Conservation (phyloP, 2,113 vertebrate species). For the Pica pica region DNA sequence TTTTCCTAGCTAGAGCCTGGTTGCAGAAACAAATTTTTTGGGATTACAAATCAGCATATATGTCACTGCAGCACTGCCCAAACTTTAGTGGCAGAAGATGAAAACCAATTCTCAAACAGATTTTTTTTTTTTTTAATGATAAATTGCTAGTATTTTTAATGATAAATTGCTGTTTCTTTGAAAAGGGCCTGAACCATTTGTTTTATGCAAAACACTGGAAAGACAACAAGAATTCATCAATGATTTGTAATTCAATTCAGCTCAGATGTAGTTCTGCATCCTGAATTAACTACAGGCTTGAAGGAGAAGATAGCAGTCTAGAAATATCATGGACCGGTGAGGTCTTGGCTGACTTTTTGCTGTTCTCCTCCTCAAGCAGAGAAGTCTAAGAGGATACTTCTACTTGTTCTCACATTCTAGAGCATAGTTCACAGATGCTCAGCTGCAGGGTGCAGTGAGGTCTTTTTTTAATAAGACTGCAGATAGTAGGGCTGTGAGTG, state of each 20-base stretch:
- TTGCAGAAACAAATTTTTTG: not conserved
- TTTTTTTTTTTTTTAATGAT: not conserved
- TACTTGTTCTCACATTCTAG: not conserved
- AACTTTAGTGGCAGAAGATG: not conserved
- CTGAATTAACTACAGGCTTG: not conserved
- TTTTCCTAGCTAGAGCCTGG: not conserved
- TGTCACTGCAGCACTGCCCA: not conserved
- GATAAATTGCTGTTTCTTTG: not conserved
- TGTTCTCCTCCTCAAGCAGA: not conserved
- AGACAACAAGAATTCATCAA: not conserved
- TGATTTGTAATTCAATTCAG: not conserved
- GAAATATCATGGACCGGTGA: not conserved
- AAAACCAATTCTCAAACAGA: not conserved
- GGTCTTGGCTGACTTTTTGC: not conserved
- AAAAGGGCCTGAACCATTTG: not conserved
- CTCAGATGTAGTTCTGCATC: not conserved
- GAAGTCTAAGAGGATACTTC: not conserved
- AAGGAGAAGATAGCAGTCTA: not conserved
- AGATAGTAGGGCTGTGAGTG: not conserved
- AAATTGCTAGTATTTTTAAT: rapidly evolving
- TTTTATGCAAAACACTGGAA: not conserved
- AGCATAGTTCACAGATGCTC: not conserved
- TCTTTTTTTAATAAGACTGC: not conserved
- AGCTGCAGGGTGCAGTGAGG: not conserved
- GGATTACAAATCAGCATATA: not conserved